Evolutionary conservation across 1,140 invertebrate genomes (phyloP), one percentile per base, ranked within the genome.

Genomic region (Littorina saxatilis): DNA sequence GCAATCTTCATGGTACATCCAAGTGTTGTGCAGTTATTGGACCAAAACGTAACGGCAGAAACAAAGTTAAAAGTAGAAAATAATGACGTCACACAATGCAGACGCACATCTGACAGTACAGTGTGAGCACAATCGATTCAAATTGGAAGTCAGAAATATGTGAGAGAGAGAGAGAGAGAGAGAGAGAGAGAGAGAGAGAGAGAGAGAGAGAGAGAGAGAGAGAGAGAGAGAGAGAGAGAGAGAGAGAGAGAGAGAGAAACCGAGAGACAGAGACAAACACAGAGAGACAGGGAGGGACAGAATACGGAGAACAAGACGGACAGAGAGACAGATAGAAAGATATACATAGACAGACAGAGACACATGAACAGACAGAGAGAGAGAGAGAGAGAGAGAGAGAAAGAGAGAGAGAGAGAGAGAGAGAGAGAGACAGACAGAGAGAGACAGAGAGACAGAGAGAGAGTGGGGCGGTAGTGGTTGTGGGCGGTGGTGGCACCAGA

Each of bases 361-460:
- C 29, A 55, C 11, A 77, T 11, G 55, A 32, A 9, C 29, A 77
- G 23, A 50, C 3, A 75, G 73, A 75, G 3, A 23, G 11, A n/a
- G 35, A 75, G 70, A 73, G 70, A 73, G 70, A 73, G 20, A 73
- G 70, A 73, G 70, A 73, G 20, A 73, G 70, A 73, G 20, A 37
- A 20, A 73, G 35, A 32, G 20, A 29, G 27, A 73, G 20, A 73
- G 70, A 73, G 70, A 73, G 20, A 73, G 20, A 73, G 70, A 73
- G 70, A 73, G 70, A 73, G 70, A 73, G 20, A 73, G 70, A 73
- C 3, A 73, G 20, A 73, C n/a, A 73, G 70, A 73, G 70, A 73
- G 20, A 73, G 70, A 73, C n/a, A 73, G 70, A 73, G 70, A 73
- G 70, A 32, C 27, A 73, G 70, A 73, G 35, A 39, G 70, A 32